phyloP scores from a whole-genome alignment of 2,888 invertebrate species.

The Polylopha cassiicola region DNA sequence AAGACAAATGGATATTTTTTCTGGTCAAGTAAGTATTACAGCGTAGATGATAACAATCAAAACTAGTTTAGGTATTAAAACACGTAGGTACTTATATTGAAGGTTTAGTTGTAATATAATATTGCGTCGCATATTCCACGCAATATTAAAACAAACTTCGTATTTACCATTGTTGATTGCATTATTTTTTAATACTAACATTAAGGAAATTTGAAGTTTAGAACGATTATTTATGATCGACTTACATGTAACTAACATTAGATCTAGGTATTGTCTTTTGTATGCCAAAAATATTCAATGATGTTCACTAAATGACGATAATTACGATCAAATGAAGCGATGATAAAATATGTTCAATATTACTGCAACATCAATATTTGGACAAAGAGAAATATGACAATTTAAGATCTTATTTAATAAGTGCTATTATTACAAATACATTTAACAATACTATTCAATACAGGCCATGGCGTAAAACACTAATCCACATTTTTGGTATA shows the following conservation, averaged over 20 bases:
- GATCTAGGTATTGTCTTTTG: constrained; percentile 79
- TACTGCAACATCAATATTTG: constrained; percentile 58
- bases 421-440: constrained; percentile 53
- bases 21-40: constrained; percentile 13
- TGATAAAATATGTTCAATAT: constrained; percentile 48
- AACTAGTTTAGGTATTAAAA: constrained; percentile 26
- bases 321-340: constrained; percentile 37
- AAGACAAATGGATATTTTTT: constrained; percentile 8
- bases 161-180: constrained; percentile 62
- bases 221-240: constrained; percentile 74
- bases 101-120: too few relatives aligned
- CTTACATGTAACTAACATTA: constrained; percentile 75
- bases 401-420: constrained; percentile 48
- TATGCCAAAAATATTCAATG: constrained; percentile 71
- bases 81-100: too few relatives aligned
- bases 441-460: constrained; percentile 48
- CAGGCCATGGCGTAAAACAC: constrained; percentile 52
- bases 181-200: constrained; percentile 68
- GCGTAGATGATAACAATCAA: constrained; percentile 48
- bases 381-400: constrained; percentile 46
- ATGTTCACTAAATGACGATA: constrained; percentile 49
- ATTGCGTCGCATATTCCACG: too few relatives aligned
- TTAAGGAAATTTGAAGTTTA: constrained; percentile 74
- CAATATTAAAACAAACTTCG: constrained; percentile 32
- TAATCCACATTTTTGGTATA: constrained; percentile 52